phyloP scores from a whole-genome alignment of 2,797 vertebrate genomes.

The Centroberyx gerrardi region DNA sequence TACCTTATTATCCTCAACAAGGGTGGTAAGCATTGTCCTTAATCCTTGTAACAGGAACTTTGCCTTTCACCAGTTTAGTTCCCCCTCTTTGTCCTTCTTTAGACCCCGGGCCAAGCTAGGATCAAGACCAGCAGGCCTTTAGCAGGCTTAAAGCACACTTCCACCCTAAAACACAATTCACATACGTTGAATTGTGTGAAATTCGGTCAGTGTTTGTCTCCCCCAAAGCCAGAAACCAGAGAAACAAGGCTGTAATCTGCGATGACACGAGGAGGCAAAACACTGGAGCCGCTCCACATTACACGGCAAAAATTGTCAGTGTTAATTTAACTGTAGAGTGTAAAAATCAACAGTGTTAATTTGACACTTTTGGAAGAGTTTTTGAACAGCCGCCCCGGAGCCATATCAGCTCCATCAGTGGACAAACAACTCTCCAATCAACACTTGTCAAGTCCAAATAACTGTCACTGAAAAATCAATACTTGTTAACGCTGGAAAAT shows the following conservation, averaged over 20 bases:
- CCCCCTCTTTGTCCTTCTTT: constrained; percentile 14
- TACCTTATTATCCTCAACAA: constrained; percentile 36
- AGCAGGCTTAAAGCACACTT: not conserved
- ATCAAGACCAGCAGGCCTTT: constrained; percentile 25
- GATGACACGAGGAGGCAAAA: not conserved
- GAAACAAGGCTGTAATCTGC: not conserved
- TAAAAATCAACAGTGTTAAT: not conserved
- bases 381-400: constrained; percentile 43
- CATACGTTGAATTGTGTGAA: not conserved
- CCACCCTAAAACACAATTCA: not conserved
- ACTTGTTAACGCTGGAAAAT: constrained; percentile 21
- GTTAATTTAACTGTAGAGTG: constrained; percentile 15
- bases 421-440: no score
- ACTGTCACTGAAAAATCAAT: constrained; percentile 13
- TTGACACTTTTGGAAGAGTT: not conserved
- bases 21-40: constrained; percentile 27
- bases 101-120: not conserved
- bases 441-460: constrained; percentile 15
- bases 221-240: not conserved
- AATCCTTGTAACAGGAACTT: constrained; percentile 44
- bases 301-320: constrained; percentile 1
- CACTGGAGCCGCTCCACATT: not conserved
- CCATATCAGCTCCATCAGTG: constrained; percentile 7
- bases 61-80: constrained; percentile 15
- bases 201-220: no score